A percentile compares a stretch with the other conserved stretches of the same genome.
These are phyloP conservation scores for Pentalonia nigronervosa DNA, from an alignment of 1,140 invertebrate genomes.

Conservation along the genomic window DNA sequence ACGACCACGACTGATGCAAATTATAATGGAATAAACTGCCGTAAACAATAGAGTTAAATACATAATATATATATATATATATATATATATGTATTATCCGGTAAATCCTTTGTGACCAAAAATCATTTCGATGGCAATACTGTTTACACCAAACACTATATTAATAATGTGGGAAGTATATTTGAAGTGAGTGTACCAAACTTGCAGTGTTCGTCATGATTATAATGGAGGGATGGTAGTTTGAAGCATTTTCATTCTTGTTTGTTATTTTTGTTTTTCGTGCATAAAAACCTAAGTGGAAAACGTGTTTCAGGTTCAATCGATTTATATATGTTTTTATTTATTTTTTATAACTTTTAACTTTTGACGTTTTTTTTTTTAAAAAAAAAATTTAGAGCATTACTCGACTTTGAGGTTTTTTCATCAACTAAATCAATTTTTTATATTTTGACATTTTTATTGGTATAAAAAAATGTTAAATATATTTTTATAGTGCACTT, in stretches of 20 bases:
- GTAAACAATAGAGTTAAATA: not conserved
- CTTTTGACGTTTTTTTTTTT: not conserved
- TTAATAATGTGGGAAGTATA: not conserved
- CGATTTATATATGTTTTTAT: too few species aligned
- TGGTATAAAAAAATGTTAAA: not conserved
- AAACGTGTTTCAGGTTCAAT: not conserved
- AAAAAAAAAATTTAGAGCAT: too few species aligned
- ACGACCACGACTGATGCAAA: not conserved
- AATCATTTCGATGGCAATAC: not conserved
- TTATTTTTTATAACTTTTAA: not conserved
- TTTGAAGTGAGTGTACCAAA: not conserved
- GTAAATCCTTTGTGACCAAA: not conserved
- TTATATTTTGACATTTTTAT: not conserved
- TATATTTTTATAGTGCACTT: not conserved
- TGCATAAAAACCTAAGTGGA: not conserved
- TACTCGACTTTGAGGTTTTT: too few species aligned
- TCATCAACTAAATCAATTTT: too few species aligned
- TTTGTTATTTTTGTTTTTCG: not conserved
- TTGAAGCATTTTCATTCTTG: not conserved
- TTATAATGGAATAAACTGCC: not conserved
- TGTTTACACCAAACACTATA: not conserved
- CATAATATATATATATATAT: too few species aligned
- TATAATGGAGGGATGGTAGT: not conserved
- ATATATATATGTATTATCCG: not conserved
- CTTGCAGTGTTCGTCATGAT: not conserved